Percentiles rank a stretch among this genome's conserved stretches.
Evolutionary conservation across 2,888 invertebrate genomes (phyloP).

Genomic region (Drosophila villosipedis): DNA sequence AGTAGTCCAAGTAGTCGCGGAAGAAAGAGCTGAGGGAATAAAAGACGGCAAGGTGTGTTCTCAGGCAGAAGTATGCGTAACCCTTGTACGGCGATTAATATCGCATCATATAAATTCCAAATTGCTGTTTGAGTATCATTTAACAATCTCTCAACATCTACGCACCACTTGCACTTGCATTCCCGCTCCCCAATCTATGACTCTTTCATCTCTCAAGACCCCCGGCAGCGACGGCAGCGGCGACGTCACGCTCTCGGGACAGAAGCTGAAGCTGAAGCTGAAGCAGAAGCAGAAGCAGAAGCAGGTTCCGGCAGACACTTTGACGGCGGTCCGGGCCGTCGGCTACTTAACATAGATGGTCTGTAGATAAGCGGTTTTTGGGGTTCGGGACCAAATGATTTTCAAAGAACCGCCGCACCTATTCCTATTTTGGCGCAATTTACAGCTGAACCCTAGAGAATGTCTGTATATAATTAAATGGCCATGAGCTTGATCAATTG

Average conservation of each 20-base stretch:
- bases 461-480: conserved; percentile 1
- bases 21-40: conserved; percentile 7
- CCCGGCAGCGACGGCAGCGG: conserved; percentile 34
- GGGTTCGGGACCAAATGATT: conserved; percentile 45
- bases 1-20: background rate
- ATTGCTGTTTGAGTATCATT: conserved; percentile 77
- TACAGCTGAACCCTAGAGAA: conserved; percentile 9
- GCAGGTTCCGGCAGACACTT: conserved; percentile 68
- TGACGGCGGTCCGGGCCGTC: conserved; percentile 48
- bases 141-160: conserved; percentile 77
- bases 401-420: conserved; percentile 44
- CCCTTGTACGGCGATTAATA: conserved; percentile 74
- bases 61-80: conserved; percentile 61
- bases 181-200: conserved; percentile 20
- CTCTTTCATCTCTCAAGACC: conserved; percentile 38
- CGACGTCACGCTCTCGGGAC: conserved; percentile 41
- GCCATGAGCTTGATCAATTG: conserved; percentile 1
- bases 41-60: conserved; percentile 60
- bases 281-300: conserved; percentile 40
- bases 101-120: conserved; percentile 78
- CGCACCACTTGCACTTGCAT: conserved; percentile 43
- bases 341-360: conserved; percentile 64
- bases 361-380: conserved; percentile 55
- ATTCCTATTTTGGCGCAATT: conserved; percentile 25
- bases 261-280: conserved; percentile 37